These are phyloP conservation scores for Phaonia tiefii DNA, from an alignment of 2,888 invertebrate species.

Conservation along the genomic window DNA sequence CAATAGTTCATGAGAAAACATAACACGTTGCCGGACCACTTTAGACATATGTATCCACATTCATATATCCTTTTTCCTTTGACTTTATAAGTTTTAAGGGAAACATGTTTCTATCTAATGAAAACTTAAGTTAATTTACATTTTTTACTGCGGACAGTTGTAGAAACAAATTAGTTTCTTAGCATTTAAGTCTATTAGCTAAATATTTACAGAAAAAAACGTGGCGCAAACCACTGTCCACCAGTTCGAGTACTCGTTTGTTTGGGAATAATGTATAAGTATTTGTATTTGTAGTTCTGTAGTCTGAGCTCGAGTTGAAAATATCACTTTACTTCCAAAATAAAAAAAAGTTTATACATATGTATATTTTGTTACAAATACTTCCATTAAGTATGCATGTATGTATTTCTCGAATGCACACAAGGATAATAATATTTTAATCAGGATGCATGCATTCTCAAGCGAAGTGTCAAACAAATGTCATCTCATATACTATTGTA, in stretches of 20 bases:
- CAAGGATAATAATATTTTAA: constrained; percentile 26
- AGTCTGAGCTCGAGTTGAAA: background rate
- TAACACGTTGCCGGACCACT: constrained; percentile 34
- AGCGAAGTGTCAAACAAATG: constrained; percentile 54
- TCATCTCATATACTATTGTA: constrained; percentile 22
- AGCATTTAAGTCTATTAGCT: too few species aligned
- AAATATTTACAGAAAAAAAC: too few species aligned
- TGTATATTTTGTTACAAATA: background rate
- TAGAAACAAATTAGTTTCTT: too few species aligned
- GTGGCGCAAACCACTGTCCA: too few species aligned
- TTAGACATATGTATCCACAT: background rate
- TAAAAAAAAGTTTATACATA: constrained; percentile 2
- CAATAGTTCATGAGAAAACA: constrained; percentile 69
- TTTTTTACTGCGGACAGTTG: too few species aligned
- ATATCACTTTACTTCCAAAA: constrained; percentile 4
- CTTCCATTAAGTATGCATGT: background rate
- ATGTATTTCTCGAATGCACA: background rate
- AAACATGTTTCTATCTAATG: too few species aligned
- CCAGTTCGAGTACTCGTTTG: constrained; percentile 14
- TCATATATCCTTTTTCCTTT: background rate
- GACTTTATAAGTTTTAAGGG: too few species aligned
- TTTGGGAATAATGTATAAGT: background rate
- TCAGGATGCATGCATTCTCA: constrained; percentile 16
- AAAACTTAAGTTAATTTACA: too few species aligned
- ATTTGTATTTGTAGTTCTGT: background rate